Percentiles rank a stretch among this genome's conserved stretches.
These are phyloP conservation scores for Proteles cristata DNA, from an alignment of 2,113 vertebrate species.

Conservation along the genomic window DNA sequence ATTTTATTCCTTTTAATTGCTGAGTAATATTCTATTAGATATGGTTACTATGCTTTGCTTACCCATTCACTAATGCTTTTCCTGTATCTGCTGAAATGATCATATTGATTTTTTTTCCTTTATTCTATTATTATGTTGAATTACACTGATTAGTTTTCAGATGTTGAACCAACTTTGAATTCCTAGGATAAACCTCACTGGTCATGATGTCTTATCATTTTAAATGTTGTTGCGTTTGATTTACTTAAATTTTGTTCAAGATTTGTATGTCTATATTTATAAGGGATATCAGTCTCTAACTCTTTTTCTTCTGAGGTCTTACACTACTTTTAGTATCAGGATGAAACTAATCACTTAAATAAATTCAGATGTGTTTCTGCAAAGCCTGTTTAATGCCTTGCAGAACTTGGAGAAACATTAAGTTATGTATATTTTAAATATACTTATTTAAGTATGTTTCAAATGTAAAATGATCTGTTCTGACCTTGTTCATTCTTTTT, in stretches of 20 bases:
- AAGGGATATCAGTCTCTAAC: background rate
- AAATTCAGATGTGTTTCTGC: background rate
- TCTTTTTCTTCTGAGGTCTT: background rate
- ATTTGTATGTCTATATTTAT: constrained; percentile 6
- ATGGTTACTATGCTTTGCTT: background rate
- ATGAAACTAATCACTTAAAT: constrained; percentile 8
- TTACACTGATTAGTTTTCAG: background rate
- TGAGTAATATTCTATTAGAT: background rate
- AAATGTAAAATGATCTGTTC: constrained; percentile 47
- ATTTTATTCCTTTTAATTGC: background rate
- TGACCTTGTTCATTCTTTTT: background rate
- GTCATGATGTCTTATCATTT: background rate
- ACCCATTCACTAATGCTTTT: background rate
- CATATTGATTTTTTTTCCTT: background rate
- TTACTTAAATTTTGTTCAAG: background rate
- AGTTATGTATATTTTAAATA: background rate
- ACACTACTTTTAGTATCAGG: background rate
- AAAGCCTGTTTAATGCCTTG: background rate
- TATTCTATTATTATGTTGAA: background rate
- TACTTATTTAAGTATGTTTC: constrained; percentile 5
- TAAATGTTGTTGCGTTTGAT: background rate
- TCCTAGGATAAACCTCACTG: background rate
- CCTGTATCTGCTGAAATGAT: background rate
- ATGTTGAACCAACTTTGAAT: constrained; percentile 32
- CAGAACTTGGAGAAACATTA: constrained; percentile 29